Percentiles rank a stretch among this genome's conserved stretches.
These are phyloP conservation scores for Oreochromis niloticus DNA, from an alignment of 2,113 vertebrate species.

Conservation along the genomic window DNA sequence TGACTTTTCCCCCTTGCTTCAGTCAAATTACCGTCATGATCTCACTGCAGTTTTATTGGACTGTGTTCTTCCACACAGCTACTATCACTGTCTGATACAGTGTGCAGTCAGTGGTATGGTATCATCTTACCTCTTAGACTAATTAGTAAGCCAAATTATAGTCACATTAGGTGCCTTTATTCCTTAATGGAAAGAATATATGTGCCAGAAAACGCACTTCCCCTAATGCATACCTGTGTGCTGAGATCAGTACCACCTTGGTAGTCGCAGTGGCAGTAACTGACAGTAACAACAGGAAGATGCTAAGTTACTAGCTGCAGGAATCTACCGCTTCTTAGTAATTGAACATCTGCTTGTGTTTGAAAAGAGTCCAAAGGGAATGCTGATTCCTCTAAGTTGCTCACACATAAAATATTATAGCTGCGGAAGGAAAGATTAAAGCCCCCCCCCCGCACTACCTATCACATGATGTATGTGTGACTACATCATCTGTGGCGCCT, in stretches of 20 bases:
- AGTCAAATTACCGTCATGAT: slow-evolving; percentile 57
- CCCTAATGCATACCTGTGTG: neutral
- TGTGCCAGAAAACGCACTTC: neutral
- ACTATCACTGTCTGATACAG: neutral
- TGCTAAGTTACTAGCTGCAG: slow-evolving; percentile 13
- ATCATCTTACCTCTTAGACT: neutral
- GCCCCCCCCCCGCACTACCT: neutral
- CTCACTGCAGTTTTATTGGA: slow-evolving; percentile 51
- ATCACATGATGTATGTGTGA: slow-evolving; percentile 37
- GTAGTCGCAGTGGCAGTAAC: neutral
- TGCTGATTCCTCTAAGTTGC: slow-evolving; percentile 31
- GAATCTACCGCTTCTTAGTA: slow-evolving; percentile 29
- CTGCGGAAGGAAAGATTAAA: slow-evolving; percentile 39
- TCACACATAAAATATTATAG: slow-evolving; percentile 44
- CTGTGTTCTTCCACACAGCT: slow-evolving; percentile 28
- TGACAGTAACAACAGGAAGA: neutral
- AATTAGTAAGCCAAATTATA: slow-evolving; percentile 1
- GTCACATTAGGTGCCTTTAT: neutral
- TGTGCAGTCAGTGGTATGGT: neutral
- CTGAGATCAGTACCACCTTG: neutral
- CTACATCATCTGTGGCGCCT: slow-evolving; percentile 45
- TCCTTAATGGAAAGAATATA: neutral
- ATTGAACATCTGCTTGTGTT: slow-evolving; percentile 61
- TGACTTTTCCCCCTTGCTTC: slow-evolving; percentile 52
- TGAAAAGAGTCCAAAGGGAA: slow-evolving; percentile 41